phyloP scores from a whole-genome alignment of 2,797 vertebrate genomes.

The Peromyscus attwateri region DNA sequence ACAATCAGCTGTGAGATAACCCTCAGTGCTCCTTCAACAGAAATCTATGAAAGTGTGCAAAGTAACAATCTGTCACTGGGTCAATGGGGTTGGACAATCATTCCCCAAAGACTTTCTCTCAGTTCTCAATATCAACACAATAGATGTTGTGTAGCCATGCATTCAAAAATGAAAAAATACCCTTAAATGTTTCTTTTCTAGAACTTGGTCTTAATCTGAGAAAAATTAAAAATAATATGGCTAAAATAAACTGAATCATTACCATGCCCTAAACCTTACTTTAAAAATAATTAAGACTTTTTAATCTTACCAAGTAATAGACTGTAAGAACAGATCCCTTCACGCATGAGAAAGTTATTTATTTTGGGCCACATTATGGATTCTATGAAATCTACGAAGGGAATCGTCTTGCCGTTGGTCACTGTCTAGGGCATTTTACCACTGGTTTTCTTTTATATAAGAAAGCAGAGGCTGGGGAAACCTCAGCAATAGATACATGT shows the following conservation, averaged over 20 bases:
- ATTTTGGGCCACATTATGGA: background rate
- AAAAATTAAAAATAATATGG: background rate
- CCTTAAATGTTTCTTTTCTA: background rate
- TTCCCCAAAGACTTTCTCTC: background rate
- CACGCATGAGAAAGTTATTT: background rate
- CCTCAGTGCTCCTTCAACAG: background rate
- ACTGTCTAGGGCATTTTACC: background rate
- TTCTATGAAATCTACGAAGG: background rate
- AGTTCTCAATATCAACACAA: background rate
- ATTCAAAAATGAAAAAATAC: conserved; percentile 23
- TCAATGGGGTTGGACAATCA: background rate
- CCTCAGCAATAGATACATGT: too few species aligned
- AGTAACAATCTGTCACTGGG: background rate
- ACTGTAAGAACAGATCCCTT: background rate
- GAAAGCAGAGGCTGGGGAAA: background rate
- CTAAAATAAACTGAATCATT: background rate
- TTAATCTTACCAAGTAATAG: background rate
- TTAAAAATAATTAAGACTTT: background rate
- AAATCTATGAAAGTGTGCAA: background rate
- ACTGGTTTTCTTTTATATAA: background rate
- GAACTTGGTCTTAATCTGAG: background rate
- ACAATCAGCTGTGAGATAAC: background rate
- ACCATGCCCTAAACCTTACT: background rate
- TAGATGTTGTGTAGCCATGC: background rate
- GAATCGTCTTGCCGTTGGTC: background rate